Base-by-base conservation (phyloP, 2,113 vertebrate genomes). In the Ceyx melanurus region DNA sequence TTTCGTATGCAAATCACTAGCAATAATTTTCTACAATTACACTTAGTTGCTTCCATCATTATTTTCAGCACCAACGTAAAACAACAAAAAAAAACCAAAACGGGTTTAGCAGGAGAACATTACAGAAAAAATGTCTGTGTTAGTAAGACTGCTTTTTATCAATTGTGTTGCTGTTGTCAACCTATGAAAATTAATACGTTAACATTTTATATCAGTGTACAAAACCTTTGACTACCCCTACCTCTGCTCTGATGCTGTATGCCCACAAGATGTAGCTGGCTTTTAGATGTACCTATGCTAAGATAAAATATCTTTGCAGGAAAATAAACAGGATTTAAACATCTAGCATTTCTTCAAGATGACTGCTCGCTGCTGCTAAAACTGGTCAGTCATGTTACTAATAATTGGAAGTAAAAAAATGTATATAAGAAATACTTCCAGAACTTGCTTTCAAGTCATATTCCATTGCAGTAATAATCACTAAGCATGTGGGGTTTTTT, bases 1-100 rank as follows among this genome's bases (percentile, higher is more conserved):
- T 97, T 97, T 97, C 97, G 96, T 95, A 97, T 97, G 97, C 95
- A 97, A 97, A 98, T 97, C 78, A 33, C 76, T 37, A 21, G 86
- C 97, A 91, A 89, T 96, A 86, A 97, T 97, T 96, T 96, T 95
- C 90, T 91, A 91, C 93, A 97, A 94, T 97, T 97, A 95, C 89
- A 71, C 76, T 86, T 89, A 93, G 94, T 95, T 94, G 91, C 92
- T 96, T 82, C 61, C 81, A 96, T 91, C 96, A 58, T 96, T 97
- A 93, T 96, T 92, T 95, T 97, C 78, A 90, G 90, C 76, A 95
- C 74, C 77, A 79, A 77, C 62, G 56, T 96, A 14, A 84, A 89
- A 96, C 97, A 92, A 88, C 43, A 29, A 51, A 51, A 14, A 9
- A 48, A 48, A 10, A 20, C 46, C 23, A 25, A 25, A 26, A 25